phyloP scores from a whole-genome alignment of 2,888 invertebrate species.

The Caenorhabditis sp. region DNA sequence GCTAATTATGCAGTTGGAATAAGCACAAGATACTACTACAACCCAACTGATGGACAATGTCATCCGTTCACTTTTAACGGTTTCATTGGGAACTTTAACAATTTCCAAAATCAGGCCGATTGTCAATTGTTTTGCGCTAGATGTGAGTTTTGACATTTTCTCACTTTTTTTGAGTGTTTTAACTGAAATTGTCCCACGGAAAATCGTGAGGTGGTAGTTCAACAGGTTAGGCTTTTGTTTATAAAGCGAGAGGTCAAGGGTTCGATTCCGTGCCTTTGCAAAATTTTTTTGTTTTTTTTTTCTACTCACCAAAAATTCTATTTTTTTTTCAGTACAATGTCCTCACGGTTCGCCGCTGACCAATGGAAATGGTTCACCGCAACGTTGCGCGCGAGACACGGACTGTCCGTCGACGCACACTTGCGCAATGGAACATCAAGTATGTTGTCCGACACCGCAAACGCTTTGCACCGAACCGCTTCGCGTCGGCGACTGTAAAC shows the following conservation, averaged over 20 bases:
- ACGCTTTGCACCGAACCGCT: slow-evolving; percentile 57
- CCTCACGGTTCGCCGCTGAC: slow-evolving; percentile 52
- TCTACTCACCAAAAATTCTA: slow-evolving; percentile 2
- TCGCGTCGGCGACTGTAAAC: slow-evolving; percentile 57
- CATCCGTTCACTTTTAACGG: slow-evolving; percentile 58
- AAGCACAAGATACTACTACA: slow-evolving; percentile 54
- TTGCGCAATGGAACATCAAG: slow-evolving; percentile 52
- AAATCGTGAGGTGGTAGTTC: too few species aligned
- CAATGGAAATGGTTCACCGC: slow-evolving; percentile 52
- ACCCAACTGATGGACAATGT: slow-evolving; percentile 55
- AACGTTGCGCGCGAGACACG: slow-evolving; percentile 52
- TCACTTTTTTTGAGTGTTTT: background rate
- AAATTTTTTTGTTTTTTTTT: too few species aligned
- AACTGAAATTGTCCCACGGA: background rate
- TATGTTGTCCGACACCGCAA: slow-evolving; percentile 57
- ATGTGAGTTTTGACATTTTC: slow-evolving; percentile 28
- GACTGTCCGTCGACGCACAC: slow-evolving; percentile 56
- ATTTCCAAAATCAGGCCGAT: slow-evolving; percentile 56
- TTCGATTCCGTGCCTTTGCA: too few species aligned
- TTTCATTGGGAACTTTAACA: slow-evolving; percentile 59
- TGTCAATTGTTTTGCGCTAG: slow-evolving; percentile 58
- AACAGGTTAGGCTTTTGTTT: too few species aligned
- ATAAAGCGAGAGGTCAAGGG: too few species aligned
- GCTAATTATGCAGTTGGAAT: slow-evolving; percentile 52
- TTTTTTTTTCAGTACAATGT: slow-evolving; percentile 40